These are phyloP conservation scores for Conchocele bisecta DNA, from an alignment of 2,888 invertebrate species.

Conservation along the genomic window DNA sequence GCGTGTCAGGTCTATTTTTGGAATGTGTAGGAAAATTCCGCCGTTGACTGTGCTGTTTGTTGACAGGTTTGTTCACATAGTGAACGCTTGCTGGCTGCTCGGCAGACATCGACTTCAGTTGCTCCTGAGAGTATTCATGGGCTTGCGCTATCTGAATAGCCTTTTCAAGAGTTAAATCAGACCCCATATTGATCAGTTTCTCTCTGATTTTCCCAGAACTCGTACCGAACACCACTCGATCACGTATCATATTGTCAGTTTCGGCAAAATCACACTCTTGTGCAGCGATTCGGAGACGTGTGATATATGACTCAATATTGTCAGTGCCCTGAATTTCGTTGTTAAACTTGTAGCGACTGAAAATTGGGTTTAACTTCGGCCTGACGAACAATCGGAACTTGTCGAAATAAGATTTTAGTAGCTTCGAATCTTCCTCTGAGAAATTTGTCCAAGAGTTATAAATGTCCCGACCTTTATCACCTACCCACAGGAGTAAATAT, in stretches of 20 bases:
- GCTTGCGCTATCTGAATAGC: conserved; percentile 1
- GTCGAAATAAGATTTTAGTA: conserved; percentile 14
- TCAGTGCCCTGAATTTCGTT: neutral
- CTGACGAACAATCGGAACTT: conserved; percentile 9
- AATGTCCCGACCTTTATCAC: conserved; percentile 23
- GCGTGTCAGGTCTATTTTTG: too few relatives aligned
- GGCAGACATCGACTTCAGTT: neutral
- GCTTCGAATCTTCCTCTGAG: conserved; percentile 8
- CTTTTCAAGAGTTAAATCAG: neutral
- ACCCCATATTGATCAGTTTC: neutral
- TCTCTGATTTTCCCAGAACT: neutral
- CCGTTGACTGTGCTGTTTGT: too few relatives aligned
- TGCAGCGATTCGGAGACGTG: neutral
- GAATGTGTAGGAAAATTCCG: too few relatives aligned
- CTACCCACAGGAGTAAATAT: conserved; percentile 25
- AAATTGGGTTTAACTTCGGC: conserved; percentile 15
- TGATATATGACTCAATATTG: conserved; percentile 3
- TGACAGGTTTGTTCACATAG: too few relatives aligned
- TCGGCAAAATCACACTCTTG: neutral
- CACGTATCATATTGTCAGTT: neutral
- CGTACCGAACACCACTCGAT: neutral
- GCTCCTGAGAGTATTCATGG: neutral
- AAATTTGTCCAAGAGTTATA: conserved; percentile 16
- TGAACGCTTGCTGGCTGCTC: too few relatives aligned
- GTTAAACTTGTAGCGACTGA: conserved; percentile 15